Evolutionary conservation across 2,888 invertebrate species (phyloP).

Genomic region (Cantharis lateralis): DNA sequence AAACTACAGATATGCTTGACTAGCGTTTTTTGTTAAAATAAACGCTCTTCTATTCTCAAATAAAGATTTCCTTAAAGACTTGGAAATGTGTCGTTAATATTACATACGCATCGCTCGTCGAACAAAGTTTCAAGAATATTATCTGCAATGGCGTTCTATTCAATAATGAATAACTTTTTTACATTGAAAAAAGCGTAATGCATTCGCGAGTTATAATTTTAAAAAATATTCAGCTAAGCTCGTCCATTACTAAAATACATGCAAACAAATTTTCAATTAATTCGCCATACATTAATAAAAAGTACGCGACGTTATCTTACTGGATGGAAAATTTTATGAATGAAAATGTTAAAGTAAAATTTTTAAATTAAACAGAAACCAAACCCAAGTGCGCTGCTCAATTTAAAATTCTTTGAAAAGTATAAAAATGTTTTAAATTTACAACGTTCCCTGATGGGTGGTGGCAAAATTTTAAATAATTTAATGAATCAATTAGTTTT

Average conservation of each 20-base stretch:
- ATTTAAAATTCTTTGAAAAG: neutral
- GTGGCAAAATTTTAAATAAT: neutral
- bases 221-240: neutral
- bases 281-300: neutral
- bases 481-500: neutral
- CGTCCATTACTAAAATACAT: neutral
- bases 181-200: neutral
- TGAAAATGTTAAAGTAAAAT: neutral
- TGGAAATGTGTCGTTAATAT: conserved; percentile 9
- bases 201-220: neutral
- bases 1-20: no score
- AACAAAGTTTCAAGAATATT: neutral
- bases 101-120: conserved; percentile 4
- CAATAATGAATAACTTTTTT: conserved; percentile 13
- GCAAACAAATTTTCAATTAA: neutral
- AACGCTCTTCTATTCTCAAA: neutral
- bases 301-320: neutral
- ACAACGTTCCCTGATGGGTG: neutral
- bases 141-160: conserved; percentile 10
- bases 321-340: neutral
- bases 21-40: neutral
- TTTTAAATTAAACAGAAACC: neutral
- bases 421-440: neutral
- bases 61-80: conserved; percentile 5
- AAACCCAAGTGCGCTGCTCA: neutral